Conservation (phyloP, 2,113 vertebrate genomes). For the Crotalus tigris region DNA sequence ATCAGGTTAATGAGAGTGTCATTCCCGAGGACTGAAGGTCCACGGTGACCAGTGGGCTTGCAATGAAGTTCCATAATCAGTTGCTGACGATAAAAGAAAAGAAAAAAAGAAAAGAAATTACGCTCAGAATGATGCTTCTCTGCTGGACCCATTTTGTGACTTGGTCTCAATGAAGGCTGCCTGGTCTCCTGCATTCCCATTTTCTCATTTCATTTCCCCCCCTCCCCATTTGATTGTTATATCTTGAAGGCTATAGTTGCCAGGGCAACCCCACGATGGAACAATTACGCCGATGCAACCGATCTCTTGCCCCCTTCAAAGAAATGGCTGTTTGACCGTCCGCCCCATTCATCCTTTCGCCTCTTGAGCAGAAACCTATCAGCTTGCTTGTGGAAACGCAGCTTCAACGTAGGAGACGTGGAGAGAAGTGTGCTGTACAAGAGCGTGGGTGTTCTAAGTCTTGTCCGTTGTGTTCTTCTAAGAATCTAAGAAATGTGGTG, state of each 20-base stretch:
- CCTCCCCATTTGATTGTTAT: constrained; percentile 51
- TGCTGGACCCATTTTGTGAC: background rate
- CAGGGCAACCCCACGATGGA: constrained; percentile 47
- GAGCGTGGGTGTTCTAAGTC: background rate
- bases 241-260: constrained; percentile 40
- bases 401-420: background rate
- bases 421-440: background rate
- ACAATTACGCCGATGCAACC: background rate
- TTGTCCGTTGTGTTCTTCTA: background rate
- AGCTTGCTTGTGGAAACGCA: background rate
- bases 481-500: background rate
- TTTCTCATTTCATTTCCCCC: constrained; percentile 42
- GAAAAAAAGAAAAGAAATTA: background rate
- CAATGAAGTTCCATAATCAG: constrained; percentile 60
- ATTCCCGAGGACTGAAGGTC: background rate
- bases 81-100: constrained; percentile 55
- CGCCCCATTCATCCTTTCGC: background rate
- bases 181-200: constrained; percentile 29
- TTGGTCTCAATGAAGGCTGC: constrained; percentile 44
- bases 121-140: constrained; percentile 45
- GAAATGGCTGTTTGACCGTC: constrained; percentile 26
- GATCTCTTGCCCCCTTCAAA: constrained; percentile 29
- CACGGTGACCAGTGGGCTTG: constrained; percentile 38
- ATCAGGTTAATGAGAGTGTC: constrained; percentile 40
- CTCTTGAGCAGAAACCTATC: background rate